These are phyloP conservation scores for Taenioides sp. DNA, from an alignment of 2,797 vertebrate species.

Conservation along the genomic window DNA sequence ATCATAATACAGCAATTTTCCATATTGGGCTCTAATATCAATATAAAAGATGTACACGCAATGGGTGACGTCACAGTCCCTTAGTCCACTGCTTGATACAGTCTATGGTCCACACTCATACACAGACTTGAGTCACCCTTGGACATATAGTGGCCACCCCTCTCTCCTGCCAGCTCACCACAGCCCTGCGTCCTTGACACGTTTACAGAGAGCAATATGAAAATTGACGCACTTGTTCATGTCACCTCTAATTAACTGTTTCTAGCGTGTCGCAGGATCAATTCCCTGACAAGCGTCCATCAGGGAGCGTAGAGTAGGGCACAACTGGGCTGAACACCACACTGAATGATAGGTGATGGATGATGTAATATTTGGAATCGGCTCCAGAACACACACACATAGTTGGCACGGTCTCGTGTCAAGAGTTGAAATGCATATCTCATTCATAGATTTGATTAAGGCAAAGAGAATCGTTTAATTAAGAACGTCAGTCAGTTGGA, in stretches of 20 bases:
- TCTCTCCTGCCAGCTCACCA: conserved; percentile 44
- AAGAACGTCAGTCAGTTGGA: conserved; percentile 60
- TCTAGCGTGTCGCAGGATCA: conserved; percentile 59
- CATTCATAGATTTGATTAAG: conserved; percentile 70
- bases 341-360: conserved; percentile 52
- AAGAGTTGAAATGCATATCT: conserved; percentile 62
- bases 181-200: conserved; percentile 69
- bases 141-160: conserved; percentile 10
- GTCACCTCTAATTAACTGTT: conserved; percentile 72
- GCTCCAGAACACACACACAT: conserved; percentile 37
- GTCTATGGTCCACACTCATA: neutral
- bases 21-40: neutral
- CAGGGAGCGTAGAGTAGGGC: conserved; percentile 58
- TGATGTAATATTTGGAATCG: conserved; percentile 68
- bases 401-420: conserved; percentile 41
- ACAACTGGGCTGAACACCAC: conserved; percentile 24
- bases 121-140: conserved; percentile 38
- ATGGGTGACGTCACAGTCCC: no score
- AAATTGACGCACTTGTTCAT: conserved; percentile 58
- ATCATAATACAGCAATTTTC: no score
- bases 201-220: conserved; percentile 60
- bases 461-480: conserved; percentile 69
- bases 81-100: no score
- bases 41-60: neutral
- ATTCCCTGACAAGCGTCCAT: conserved; percentile 69